A percentile compares a stretch with the other conserved stretches of the same genome.
Conservation (phyloP, 2,888 invertebrate species). For the Oscheius sp. region DNA sequence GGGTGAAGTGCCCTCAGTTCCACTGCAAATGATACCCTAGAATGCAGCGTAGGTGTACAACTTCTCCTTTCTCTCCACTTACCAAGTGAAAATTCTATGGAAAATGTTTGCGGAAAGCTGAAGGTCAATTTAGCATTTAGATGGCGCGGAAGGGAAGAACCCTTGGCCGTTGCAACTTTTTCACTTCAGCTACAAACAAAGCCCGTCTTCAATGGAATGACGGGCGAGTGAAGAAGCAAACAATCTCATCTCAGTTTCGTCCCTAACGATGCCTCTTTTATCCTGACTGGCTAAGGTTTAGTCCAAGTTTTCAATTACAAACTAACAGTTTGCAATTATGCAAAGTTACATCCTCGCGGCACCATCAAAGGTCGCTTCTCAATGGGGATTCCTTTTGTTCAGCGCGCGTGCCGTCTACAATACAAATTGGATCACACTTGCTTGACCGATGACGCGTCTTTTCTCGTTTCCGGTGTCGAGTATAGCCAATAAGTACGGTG, state of each 20-base stretch:
- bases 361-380: conserved; percentile 18
- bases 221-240: too few species aligned
- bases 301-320: too few species aligned
- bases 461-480: conserved; percentile 21
- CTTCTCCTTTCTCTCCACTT: not conserved
- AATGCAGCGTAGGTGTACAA: too few species aligned
- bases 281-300: too few species aligned
- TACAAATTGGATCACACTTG: conserved; percentile 29
- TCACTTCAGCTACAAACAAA: not conserved
- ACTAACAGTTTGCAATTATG: too few species aligned
- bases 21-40: not conserved
- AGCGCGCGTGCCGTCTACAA: conserved; percentile 25
- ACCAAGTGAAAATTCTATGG: too few species aligned
- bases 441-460: conserved; percentile 25
- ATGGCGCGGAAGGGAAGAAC: not conserved
- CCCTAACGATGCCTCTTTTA: too few species aligned
- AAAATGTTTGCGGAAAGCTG: not conserved
- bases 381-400: conserved; percentile 27
- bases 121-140: conserved; percentile 24
- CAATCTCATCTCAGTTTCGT: not conserved
- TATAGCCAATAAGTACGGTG: conserved; percentile 2
- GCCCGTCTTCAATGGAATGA: too few species aligned
- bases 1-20: not conserved
- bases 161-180: not conserved
- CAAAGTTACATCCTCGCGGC: conserved; percentile 11